Conservation (phyloP, 1,140 invertebrate species). For the Harpegnathos saltator region DNA sequence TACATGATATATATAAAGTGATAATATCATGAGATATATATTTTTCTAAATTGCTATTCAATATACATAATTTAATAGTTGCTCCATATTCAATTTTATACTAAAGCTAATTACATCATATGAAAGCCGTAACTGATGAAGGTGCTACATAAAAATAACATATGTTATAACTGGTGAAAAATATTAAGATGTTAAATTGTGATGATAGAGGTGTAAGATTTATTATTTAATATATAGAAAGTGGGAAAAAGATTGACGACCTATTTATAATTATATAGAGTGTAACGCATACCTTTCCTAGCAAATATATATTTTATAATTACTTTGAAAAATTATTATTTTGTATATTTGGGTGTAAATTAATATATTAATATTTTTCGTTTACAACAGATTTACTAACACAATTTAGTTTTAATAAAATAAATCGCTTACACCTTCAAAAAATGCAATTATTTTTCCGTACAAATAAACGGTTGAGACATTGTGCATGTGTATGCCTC, state of each 20-base stretch:
- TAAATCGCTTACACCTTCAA: neutral
- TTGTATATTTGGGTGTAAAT: neutral
- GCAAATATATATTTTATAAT: no score
- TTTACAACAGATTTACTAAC: slow-evolving; percentile 8
- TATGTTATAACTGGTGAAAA: slow-evolving; percentile 2
- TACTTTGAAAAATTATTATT: neutral
- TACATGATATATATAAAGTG: no score
- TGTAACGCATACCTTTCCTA: neutral
- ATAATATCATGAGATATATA: no score
- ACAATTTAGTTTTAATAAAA: neutral
- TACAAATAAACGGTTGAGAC: neutral
- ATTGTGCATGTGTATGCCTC: neutral
- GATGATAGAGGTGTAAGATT: no score
- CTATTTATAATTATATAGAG: neutral
- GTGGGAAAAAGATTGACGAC: neutral
- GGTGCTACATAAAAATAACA: no score
- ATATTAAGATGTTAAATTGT: neutral
- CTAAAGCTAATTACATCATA: no score
- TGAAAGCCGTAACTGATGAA: no score
- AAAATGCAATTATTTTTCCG: neutral
- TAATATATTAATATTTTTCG: neutral
- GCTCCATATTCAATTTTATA: no score
- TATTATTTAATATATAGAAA: neutral
- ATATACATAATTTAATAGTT: no score
- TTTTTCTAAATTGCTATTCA: no score